A percentile compares a stretch with the other conserved stretches of the same genome.
Conservation (phyloP, 2,113 vertebrate species). For the Electrona antarctica region DNA sequence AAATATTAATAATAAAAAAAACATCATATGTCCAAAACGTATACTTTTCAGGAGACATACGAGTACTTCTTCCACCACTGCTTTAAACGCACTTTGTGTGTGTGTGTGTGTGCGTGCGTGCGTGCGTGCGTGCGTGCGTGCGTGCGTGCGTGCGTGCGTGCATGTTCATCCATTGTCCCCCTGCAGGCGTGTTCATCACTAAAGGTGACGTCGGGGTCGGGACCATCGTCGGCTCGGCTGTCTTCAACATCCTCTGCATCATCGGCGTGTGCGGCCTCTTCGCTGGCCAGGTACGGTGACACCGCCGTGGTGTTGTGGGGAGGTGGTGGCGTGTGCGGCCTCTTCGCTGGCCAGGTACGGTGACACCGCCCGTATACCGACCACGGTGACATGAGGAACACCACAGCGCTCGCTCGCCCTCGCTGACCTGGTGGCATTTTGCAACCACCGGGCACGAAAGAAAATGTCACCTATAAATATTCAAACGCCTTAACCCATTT, state of each 20-base stretch:
- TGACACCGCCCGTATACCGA: too few relatives aligned
- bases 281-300: constrained; percentile 86
- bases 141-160: constrained; percentile 33
- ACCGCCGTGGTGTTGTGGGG: too few relatives aligned
- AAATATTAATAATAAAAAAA: too few relatives aligned
- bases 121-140: constrained; percentile 13
- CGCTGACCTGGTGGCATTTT: constrained; percentile 34
- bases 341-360: constrained; percentile 92
- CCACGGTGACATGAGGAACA: too few relatives aligned
- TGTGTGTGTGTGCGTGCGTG: constrained; percentile 25
- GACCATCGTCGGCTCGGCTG: constrained; percentile 93
- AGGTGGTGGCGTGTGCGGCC: too few relatives aligned
- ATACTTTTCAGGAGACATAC: too few relatives aligned
- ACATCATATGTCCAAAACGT: too few relatives aligned
- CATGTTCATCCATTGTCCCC: constrained; percentile 16
- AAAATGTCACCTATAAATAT: constrained; percentile 42
- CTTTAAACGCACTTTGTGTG: too few relatives aligned
- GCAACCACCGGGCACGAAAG: too few relatives aligned
- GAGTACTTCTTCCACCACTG: too few relatives aligned
- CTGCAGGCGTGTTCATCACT: constrained; percentile 91
- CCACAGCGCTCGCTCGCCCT: background rate
- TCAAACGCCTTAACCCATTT: background rate
- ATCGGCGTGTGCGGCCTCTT: constrained; percentile 95
- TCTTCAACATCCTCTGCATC: constrained; percentile 96
- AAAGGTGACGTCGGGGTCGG: constrained; percentile 94